phyloP scores from a whole-genome alignment of 2,113 vertebrate genomes.

The Strix aluco region DNA sequence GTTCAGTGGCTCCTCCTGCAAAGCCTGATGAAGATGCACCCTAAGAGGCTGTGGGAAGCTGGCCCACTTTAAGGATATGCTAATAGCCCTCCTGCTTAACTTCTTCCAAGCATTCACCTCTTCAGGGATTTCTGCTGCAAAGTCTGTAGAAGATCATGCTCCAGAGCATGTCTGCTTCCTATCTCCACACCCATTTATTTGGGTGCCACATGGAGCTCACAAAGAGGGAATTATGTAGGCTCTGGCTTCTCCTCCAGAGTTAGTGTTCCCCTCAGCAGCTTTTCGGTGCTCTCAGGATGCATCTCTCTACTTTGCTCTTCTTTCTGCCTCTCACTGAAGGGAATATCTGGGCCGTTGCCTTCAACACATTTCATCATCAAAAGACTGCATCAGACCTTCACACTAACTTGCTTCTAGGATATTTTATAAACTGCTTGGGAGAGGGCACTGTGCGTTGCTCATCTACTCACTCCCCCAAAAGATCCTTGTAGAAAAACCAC shows the following conservation, averaged over 20 bases:
- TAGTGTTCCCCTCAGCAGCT: not conserved
- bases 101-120: not conserved
- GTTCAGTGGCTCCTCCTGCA: not conserved
- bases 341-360: not conserved
- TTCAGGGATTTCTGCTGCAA: not conserved
- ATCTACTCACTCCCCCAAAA: not conserved
- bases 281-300: not conserved
- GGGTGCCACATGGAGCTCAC: not conserved
- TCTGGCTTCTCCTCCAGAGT: not conserved
- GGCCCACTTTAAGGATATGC: not conserved
- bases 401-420: not conserved
- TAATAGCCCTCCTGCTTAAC: not conserved
- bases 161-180: not conserved
- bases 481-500: not conserved
- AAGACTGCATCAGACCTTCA: not conserved
- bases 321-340: not conserved
- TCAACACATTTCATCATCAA: not conserved
- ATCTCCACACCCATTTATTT: not conserved
- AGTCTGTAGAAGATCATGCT: fast-evolving
- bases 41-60: not conserved
- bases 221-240: not conserved
- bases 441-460: not conserved
- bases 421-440: not conserved
- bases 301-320: not conserved
- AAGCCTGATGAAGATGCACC: not conserved